Evolutionary conservation across 2,113 vertebrate genomes (phyloP).

Genomic region (Tetrao urogallus): DNA sequence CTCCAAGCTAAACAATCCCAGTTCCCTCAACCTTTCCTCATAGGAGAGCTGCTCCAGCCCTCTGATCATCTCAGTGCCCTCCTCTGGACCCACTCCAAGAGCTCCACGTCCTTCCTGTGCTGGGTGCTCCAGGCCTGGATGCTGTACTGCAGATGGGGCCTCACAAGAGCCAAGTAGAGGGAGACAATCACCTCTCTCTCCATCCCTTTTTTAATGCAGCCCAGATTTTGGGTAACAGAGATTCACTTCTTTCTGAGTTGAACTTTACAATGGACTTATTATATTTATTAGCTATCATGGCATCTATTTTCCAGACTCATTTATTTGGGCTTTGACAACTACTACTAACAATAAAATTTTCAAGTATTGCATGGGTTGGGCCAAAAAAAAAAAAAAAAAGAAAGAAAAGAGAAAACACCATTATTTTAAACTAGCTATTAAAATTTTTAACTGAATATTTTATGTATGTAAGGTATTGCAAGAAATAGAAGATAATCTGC

Average conservation of each 20-base stretch:
- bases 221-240: background rate
- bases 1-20: too few relatives aligned
- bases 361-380: background rate
- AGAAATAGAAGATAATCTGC: background rate
- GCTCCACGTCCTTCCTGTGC: background rate
- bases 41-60: too few relatives aligned
- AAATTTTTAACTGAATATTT: background rate
- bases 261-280: background rate
- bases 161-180: too few relatives aligned
- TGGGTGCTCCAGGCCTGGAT: too few relatives aligned
- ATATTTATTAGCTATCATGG: background rate
- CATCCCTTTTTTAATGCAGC: too few relatives aligned
- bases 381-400: background rate
- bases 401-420: background rate
- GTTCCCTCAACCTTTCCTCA: too few relatives aligned
- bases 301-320: background rate
- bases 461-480: background rate
- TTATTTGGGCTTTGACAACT: background rate
- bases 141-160: too few relatives aligned
- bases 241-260: background rate
- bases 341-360: background rate
- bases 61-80: too few relatives aligned
- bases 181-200: too few relatives aligned
- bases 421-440: background rate
- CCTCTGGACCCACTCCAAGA: too few relatives aligned